These are phyloP conservation scores for Craseonycteris thonglongyai DNA, from an alignment of 2,113 vertebrate species.

Conservation along the genomic window DNA sequence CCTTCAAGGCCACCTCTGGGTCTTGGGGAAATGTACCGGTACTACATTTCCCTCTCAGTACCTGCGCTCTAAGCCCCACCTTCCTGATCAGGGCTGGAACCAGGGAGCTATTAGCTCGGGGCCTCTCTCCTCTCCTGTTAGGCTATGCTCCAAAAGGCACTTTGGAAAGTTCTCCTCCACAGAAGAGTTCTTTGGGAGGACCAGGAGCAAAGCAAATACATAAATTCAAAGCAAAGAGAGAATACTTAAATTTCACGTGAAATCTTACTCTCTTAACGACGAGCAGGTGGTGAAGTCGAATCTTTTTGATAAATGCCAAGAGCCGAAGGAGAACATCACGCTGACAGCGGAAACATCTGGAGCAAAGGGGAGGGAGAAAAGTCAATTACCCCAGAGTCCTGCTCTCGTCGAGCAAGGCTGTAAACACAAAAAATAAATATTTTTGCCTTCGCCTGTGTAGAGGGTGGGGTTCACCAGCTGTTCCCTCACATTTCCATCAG, in stretches of 20 bases:
- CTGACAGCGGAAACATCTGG: conserved; percentile 76
- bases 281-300: conserved; percentile 75
- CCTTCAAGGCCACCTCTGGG: neutral
- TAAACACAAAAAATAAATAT: conserved; percentile 33
- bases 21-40: neutral
- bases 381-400: conserved; percentile 9
- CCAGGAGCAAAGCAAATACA: neutral
- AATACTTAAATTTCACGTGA: conserved; percentile 45
- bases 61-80: neutral
- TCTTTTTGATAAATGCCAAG: conserved; percentile 77
- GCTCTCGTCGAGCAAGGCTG: conserved; percentile 15
- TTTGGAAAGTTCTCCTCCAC: conserved; percentile 24
- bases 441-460: neutral
- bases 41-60: neutral
- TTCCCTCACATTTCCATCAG: conserved; percentile 25
- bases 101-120: neutral
- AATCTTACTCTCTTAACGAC: conserved; percentile 78
- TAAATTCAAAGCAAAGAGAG: conserved; percentile 40
- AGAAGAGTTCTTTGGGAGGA: conserved; percentile 48
- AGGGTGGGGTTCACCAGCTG: conserved; percentile 52
- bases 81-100: neutral
- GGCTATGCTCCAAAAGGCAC: conserved; percentile 19
- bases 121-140: neutral
- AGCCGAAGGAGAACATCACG: conserved; percentile 65
- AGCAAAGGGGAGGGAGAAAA: conserved; percentile 28